Percentiles rank a stretch among this genome's conserved stretches.
Conservation (phyloP, 2,113 vertebrate species). For the Naja naja region DNA sequence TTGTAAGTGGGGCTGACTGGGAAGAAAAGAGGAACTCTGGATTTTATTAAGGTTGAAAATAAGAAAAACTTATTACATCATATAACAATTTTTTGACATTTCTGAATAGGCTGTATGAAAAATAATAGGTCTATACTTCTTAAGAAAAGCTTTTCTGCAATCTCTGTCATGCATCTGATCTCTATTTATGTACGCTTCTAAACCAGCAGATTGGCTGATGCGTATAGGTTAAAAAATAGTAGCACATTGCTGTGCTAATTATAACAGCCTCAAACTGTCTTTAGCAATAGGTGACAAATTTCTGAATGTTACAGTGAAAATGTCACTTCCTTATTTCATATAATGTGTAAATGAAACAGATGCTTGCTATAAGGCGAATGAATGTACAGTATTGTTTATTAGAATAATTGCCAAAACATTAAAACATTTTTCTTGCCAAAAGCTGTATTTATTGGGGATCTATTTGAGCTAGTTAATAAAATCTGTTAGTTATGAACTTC, state of each 20-base stretch:
- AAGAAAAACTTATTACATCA: neutral
- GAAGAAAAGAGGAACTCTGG: neutral
- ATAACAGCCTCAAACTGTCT: slow-evolving; percentile 28
- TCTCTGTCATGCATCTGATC: neutral
- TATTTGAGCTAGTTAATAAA: neutral
- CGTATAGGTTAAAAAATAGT: slow-evolving; percentile 53
- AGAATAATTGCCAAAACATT: neutral
- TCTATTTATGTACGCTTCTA: neutral
- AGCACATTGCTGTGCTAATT: slow-evolving; percentile 48
- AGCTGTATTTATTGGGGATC: neutral
- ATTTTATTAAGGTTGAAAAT: neutral
- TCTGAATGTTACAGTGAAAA: slow-evolving; percentile 21
- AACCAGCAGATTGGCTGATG: slow-evolving; percentile 11
- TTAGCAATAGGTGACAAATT: slow-evolving; percentile 15
- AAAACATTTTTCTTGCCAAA: neutral
- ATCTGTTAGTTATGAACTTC: neutral
- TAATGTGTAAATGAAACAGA: slow-evolving; percentile 12
- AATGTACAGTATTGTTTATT: neutral
- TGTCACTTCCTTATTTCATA: neutral
- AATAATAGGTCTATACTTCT: neutral
- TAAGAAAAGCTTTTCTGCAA: neutral
- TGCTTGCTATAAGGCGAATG: neutral
- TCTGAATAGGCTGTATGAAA: neutral
- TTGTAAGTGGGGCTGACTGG: neutral
- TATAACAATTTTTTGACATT: neutral